Conservation (phyloP, 2,797 vertebrate species). For the Clarias laeviceps region DNA sequence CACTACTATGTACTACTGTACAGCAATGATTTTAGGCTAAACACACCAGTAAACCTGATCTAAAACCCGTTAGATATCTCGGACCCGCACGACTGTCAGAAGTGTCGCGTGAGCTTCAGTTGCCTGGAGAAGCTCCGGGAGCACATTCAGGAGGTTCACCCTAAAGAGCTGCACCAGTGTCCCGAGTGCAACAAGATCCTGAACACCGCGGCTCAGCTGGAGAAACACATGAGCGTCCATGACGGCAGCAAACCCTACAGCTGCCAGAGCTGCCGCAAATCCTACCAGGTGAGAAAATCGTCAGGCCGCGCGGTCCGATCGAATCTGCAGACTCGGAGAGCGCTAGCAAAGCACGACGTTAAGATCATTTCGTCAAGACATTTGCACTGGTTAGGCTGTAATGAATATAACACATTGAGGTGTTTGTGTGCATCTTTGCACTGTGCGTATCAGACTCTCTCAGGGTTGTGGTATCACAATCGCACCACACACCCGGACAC, state of each 20-base stretch:
- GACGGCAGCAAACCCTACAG: constrained; percentile 83
- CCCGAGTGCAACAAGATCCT: constrained; percentile 82
- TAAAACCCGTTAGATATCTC: constrained; percentile 72
- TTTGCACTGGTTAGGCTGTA: background rate
- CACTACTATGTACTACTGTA: background rate
- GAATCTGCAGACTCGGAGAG: no score
- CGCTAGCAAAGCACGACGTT: background rate
- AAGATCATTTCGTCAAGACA: no score
- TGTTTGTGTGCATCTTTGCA: background rate
- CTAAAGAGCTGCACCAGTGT: constrained; percentile 85
- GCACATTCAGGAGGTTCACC: constrained; percentile 83
- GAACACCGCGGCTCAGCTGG: constrained; percentile 78
- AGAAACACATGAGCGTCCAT: constrained; percentile 81
- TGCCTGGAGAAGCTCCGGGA: constrained; percentile 83
- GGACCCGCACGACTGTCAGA: constrained; percentile 88
- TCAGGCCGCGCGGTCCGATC: no score
- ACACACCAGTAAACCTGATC: background rate
- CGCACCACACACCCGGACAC: constrained; percentile 85
- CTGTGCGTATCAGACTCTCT: constrained; percentile 79
- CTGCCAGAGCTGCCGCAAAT: constrained; percentile 88
- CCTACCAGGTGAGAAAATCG: constrained; percentile 81
- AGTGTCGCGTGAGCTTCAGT: constrained; percentile 87
- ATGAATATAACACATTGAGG: background rate
- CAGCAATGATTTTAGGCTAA: background rate
- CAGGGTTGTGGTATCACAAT: constrained; percentile 92